Percentiles rank a stretch among this genome's conserved stretches.
Evolutionary conservation across 2,888 invertebrate species (phyloP).

Genomic region (Leucozona laternaria): DNA sequence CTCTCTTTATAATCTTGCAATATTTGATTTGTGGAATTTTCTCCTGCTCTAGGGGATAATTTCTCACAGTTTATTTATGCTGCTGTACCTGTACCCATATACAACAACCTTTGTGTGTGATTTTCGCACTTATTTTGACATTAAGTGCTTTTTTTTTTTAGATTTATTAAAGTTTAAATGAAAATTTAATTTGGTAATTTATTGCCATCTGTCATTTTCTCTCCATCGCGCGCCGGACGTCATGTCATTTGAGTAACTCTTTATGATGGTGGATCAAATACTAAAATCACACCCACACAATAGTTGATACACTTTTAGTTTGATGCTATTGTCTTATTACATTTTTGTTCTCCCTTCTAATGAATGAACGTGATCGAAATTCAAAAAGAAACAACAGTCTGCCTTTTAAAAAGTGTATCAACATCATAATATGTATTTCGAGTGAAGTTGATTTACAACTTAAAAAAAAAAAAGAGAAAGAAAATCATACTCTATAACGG

Average conservation of each 20-base stretch:
- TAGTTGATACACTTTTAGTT: not conserved
- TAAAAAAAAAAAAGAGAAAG: not conserved
- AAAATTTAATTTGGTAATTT: not conserved
- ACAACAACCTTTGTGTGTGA: not conserved
- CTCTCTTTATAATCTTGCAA: not conserved
- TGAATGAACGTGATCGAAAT: slow-evolving; percentile 9
- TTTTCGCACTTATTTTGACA: not conserved
- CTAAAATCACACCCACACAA: slow-evolving; percentile 5
- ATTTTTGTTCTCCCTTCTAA: not conserved
- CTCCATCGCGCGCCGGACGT: too few species aligned
- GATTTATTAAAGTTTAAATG: slow-evolving; percentile 1
- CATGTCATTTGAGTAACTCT: not conserved
- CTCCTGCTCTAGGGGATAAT: not conserved
- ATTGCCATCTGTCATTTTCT: slow-evolving; percentile 6
- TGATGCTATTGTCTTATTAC: not conserved
- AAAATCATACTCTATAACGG: slow-evolving; percentile 4
- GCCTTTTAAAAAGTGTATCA: not conserved
- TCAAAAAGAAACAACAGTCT: slow-evolving; percentile 1
- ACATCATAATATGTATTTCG: slow-evolving; percentile 12
- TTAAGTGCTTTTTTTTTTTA: not conserved
- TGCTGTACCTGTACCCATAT: not conserved
- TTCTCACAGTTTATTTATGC: slow-evolving; percentile 6
- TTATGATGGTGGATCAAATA: slow-evolving; percentile 7
- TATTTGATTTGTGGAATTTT: not conserved
- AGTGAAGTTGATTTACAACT: not conserved